These are phyloP conservation scores for Danaus plexippus DNA, from an alignment of 1,140 invertebrate genomes.

Conservation along the genomic window DNA sequence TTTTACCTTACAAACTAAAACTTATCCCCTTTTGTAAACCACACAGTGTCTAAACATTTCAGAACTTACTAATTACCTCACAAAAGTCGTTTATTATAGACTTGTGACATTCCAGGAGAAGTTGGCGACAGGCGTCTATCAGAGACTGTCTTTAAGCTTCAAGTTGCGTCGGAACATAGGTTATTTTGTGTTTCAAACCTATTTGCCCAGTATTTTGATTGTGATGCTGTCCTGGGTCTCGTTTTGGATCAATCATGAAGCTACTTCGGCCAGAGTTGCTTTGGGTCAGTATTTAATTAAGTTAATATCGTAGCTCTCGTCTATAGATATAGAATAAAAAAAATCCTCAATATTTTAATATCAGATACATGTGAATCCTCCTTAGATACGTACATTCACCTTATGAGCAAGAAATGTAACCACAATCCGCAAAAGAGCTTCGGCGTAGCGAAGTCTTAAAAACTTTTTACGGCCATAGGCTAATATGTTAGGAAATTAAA, in stretches of 20 bases:
- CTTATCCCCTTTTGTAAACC: too few relatives aligned
- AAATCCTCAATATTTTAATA: too few relatives aligned
- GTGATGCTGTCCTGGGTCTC: slow-evolving; percentile 97
- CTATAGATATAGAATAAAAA: too few relatives aligned
- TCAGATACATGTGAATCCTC: too few relatives aligned
- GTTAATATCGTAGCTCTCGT: neutral
- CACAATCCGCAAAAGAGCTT: too few relatives aligned
- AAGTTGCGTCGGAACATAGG: slow-evolving; percentile 92
- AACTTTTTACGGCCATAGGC: too few relatives aligned
- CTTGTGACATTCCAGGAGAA: slow-evolving; percentile 73
- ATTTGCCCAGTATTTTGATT: slow-evolving; percentile 94
- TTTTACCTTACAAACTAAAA: too few relatives aligned
- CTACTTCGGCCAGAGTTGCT: slow-evolving; percentile 82
- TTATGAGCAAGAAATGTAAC: too few relatives aligned
- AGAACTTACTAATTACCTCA: slow-evolving; percentile 9
- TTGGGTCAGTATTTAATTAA: slow-evolving; percentile 72
- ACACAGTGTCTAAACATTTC: too few relatives aligned
- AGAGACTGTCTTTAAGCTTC: slow-evolving; percentile 93
- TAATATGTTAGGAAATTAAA: too few relatives aligned
- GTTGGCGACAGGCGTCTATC: slow-evolving; percentile 93
- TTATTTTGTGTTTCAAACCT: slow-evolving; percentile 95
- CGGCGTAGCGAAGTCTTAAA: too few relatives aligned
- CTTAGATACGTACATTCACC: too few relatives aligned
- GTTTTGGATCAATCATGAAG: slow-evolving; percentile 97
- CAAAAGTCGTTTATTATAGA: slow-evolving; percentile 24